Base-by-base conservation (phyloP, 2,888 invertebrate species). In the Aphelenchoides bicaudatus region DNA sequence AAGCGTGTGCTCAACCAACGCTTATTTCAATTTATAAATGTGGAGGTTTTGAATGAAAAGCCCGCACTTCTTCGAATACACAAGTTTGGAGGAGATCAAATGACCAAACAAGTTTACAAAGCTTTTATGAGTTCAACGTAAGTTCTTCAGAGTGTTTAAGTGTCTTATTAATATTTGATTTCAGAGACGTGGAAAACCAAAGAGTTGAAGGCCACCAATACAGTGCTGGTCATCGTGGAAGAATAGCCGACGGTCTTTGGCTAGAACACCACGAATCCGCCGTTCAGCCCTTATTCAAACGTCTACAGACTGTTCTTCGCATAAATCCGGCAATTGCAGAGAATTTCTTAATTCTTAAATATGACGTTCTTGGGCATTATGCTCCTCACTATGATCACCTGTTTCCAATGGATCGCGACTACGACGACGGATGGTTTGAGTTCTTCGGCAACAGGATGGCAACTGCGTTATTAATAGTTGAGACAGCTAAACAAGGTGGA, bases 311-410 rank as follows among this genome's bases (percentile, higher is more conserved):
- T 6, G 39, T 49, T 10, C 47, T 66, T n/a, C 10, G 39, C n/a
- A 10, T 66, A 23, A 62, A 66, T 25, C 66, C 69, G 21, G 63
- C 50, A 3, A 23, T 68, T 5, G 68, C 60, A 3, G 66, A 66
- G 46, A 62, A 65, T 39, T 66, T 66, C 53, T 38, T 66, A 51
- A 47, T 68, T 16, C 49, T 71, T 4, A 59, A 51, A 39, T 72
- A 72, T 39, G 61, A 63, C 16, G 38, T 49, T 10, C 55, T 61
- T n/a, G 73, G 73, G 0, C 71, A 73, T 48, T 72, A 71, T 56
- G 73, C 67, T 4, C 69, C 70, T 2, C 73, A 73, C 51, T 71
- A 60, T 37, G 73, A 73, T 59, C 67, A 65, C 48, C 46, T 73
- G 46, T 53, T 62, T n/a, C 51, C 56, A 8, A 62, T 65, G 53